Evolutionary conservation across 1,140 invertebrate species (phyloP).

Genomic region (Cotesia chilonis): DNA sequence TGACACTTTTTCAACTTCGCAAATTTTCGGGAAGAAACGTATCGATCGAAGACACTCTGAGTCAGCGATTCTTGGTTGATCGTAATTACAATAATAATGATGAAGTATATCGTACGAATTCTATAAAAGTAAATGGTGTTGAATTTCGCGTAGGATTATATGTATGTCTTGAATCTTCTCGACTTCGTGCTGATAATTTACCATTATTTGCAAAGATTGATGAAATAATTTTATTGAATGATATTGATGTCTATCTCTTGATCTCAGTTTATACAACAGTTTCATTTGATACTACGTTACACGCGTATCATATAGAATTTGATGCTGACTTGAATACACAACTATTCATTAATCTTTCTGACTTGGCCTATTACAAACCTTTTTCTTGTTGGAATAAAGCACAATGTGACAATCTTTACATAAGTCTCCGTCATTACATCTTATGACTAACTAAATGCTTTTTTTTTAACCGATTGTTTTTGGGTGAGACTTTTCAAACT

Average conservation of each 20-base stretch:
- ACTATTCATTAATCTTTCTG: not conserved
- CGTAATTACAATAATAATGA: not conserved
- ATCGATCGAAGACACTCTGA: no score
- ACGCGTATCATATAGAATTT: slow-evolving; percentile 9
- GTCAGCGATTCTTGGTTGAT: not conserved
- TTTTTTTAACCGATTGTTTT: no score
- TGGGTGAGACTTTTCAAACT: no score
- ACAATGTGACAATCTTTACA: no score
- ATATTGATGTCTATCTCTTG: not conserved
- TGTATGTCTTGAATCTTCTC: slow-evolving; percentile 8
- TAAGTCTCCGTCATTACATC: no score
- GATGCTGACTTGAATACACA: not conserved
- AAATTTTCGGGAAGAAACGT: no score
- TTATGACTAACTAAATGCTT: no score
- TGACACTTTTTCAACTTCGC: not conserved
- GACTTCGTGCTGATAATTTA: slow-evolving; percentile 8
- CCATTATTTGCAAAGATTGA: slow-evolving; percentile 8
- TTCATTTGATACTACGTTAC: slow-evolving; percentile 1
- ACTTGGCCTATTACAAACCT: no score
- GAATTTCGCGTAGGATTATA: not conserved
- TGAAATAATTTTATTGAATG: not conserved
- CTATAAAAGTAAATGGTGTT: slow-evolving; percentile 3
- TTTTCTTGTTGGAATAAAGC: no score
- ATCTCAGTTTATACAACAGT: not conserved
- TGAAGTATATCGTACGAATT: not conserved